Conservation (phyloP, 2,113 vertebrate genomes). For the Sinosuthora webbiana region DNA sequence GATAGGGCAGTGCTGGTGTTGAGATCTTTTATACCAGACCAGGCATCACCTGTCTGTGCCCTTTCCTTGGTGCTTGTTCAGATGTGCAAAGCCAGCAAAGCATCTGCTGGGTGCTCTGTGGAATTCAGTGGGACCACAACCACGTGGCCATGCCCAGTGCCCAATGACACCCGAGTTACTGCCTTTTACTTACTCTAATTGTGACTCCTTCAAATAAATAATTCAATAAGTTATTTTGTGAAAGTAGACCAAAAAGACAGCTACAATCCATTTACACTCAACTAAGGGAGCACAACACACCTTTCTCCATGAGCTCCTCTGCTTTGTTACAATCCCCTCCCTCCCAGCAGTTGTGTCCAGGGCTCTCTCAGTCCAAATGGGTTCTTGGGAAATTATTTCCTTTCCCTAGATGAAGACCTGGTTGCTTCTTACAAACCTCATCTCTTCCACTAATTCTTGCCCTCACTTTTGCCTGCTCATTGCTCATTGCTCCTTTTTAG, state of each 20-base stretch:
- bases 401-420: background rate
- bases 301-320: background rate
- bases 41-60: background rate
- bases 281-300: background rate
- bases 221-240: background rate
- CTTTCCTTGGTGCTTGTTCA: background rate
- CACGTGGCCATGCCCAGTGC: rapidly evolving
- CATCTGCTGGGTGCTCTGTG: background rate
- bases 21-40: background rate
- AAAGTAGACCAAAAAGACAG: background rate
- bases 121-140: background rate
- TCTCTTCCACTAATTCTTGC: background rate
- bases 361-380: background rate
- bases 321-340: background rate
- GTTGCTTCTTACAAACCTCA: background rate
- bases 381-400: background rate
- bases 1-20: background rate
- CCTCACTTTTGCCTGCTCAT: background rate
- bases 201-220: background rate
- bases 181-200: background rate
- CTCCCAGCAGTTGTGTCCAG: background rate
- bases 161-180: background rate
- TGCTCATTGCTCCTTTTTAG: background rate
- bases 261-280: background rate
- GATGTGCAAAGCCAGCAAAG: background rate